Base-by-base conservation (phyloP, 1,140 invertebrate genomes). In the Steinernema feltiae region DNA sequence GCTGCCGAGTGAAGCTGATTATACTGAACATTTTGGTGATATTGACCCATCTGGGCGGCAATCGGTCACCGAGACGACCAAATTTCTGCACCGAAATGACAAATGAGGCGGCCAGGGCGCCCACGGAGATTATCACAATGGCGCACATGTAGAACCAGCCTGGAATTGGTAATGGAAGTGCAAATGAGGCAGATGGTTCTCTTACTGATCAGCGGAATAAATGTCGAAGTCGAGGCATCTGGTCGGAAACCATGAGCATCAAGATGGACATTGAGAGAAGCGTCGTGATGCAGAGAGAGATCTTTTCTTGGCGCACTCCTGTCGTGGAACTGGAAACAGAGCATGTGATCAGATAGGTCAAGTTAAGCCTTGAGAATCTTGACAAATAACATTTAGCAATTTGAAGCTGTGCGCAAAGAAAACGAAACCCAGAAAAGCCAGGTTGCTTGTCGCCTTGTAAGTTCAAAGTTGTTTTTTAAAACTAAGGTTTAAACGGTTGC, bases 281-380 rank as follows among this genome's bases (percentile, higher is more conserved):
- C 1, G 78, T 80, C 1, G 78, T 80, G n/a, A 80, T 80, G 24
- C 78, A 78, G 1, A 80, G 63, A 18, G 75, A 78, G 24, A 84
- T 86, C 70, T 84, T 84, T 32, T 84, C 82, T 30, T 82, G 76
- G 15, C 83, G 79, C 1, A 76, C 71, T 29, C 83, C 84, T 70
- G 84, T 84, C 18, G 83, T 74, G 0, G 83, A 81, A 48, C 74
- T 79, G 17, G n/a, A n/a, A n/a, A n/a, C n/a, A n/a, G n/a, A n/a
- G n/a, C n/a, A n/a, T n/a, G n/a, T n/a, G n/a, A n/a, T n/a, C n/a
- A n/a, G n/a, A n/a, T n/a, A n/a, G n/a, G n/a, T n/a, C n/a, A n/a
- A n/a, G n/a, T n/a, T n/a, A n/a, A n/a, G n/a, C n/a, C n/a, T n/a
- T n/a, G n/a, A n/a, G n/a, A n/a, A n/a, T n/a, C n/a, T n/a, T n/a